These are phyloP conservation scores for Phrynosoma blainvillii DNA, from an alignment of 2,113 vertebrate species.

Conservation along the genomic window DNA sequence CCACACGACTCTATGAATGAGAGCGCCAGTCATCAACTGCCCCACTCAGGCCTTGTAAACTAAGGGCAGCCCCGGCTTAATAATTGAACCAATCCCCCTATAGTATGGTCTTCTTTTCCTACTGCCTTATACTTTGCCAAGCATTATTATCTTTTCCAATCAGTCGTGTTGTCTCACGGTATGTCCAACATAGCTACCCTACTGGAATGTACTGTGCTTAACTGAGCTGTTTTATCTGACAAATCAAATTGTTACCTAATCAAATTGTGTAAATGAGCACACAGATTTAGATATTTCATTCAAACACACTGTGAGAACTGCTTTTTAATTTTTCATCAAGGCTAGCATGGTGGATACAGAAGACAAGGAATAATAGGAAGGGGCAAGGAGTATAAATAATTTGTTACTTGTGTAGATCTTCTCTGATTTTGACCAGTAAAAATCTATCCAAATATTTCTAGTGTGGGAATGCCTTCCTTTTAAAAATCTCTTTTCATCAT, in stretches of 20 bases:
- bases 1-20: too few relatives aligned
- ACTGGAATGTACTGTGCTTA: background rate
- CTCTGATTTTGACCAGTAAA: background rate
- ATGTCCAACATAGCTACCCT: background rate
- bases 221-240: background rate
- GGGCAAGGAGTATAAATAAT: background rate
- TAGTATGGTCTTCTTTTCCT: background rate
- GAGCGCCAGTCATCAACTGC: too few relatives aligned
- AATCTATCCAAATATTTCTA: background rate
- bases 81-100: too few relatives aligned
- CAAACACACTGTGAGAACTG: background rate
- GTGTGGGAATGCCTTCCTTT: background rate
- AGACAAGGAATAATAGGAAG: too few relatives aligned
- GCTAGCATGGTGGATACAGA: background rate
- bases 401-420: background rate
- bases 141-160: background rate
- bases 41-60: too few relatives aligned
- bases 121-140: too few relatives aligned
- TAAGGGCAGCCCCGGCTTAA: too few relatives aligned
- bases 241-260: background rate
- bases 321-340: background rate
- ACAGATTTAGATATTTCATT: background rate
- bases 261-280: background rate
- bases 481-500: background rate
- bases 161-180: background rate